Percentiles rank a stretch among this genome's conserved stretches.
These are phyloP conservation scores for Cetonia aurata DNA, from an alignment of 2,888 invertebrate genomes.

Conservation along the genomic window DNA sequence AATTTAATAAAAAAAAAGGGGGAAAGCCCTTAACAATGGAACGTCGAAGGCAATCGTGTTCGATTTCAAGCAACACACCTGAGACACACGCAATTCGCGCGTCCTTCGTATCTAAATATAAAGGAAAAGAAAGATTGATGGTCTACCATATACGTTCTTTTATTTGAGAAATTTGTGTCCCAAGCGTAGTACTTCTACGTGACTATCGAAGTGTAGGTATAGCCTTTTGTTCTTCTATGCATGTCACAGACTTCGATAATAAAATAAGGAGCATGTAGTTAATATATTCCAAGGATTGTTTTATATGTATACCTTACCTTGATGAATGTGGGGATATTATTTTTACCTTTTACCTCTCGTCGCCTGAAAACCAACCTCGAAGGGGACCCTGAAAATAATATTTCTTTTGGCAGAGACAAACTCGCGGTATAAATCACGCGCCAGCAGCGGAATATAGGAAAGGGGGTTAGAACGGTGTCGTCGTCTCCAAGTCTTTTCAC, in stretches of 20 bases:
- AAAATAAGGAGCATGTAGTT: background rate
- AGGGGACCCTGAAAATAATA: slow-evolving; percentile 19
- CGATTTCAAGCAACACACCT: slow-evolving; percentile 50
- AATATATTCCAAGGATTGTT: no score
- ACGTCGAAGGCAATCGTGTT: slow-evolving; percentile 46
- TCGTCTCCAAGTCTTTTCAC: slow-evolving; percentile 19
- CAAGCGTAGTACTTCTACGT: background rate
- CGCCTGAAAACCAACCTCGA: no score
- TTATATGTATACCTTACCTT: no score
- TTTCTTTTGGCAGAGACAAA: slow-evolving; percentile 32
- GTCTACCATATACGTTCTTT: slow-evolving; percentile 12
- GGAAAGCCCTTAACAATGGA: slow-evolving; percentile 30
- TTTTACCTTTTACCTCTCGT: no score
- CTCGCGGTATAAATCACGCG: slow-evolving; percentile 20
- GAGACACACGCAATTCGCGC: slow-evolving; percentile 48
- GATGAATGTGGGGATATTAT: no score
- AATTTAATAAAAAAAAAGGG: slow-evolving; percentile 30
- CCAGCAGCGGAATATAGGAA: slow-evolving; percentile 18
- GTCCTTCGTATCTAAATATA: slow-evolving; percentile 11
- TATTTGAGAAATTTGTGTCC: slow-evolving; percentile 29
- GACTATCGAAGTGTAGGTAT: background rate
- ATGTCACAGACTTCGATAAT: background rate
- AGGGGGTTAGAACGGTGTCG: slow-evolving; percentile 23
- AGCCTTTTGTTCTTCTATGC: background rate
- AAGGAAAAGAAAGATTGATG: slow-evolving; percentile 28